A percentile compares a stretch with the other conserved stretches of the same genome.
These are phyloP conservation scores for Leptura quadrifasciata DNA, from an alignment of 2,888 invertebrate genomes.

Conservation along the genomic window DNA sequence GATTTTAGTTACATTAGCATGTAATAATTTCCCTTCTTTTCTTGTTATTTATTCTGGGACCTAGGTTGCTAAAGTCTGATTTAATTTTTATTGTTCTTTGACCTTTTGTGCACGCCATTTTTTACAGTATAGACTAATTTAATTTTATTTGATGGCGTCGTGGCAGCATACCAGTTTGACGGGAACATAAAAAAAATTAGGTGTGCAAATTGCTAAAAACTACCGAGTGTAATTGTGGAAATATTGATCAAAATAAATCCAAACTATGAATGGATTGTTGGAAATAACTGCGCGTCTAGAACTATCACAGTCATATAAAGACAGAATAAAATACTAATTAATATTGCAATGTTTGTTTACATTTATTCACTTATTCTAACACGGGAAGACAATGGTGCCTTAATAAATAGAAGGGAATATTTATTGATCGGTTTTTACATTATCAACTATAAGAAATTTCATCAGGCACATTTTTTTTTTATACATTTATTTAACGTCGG, in stretches of 20 bases:
- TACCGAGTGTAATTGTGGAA: background rate
- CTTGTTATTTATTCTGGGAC: background rate
- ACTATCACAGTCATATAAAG: background rate
- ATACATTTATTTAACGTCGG: no score
- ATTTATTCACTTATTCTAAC: no score
- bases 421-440: no score
- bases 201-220: background rate
- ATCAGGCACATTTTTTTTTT: no score
- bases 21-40: background rate
- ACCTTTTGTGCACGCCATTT: background rate
- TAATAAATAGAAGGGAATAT: no score
- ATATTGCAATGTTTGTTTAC: background rate
- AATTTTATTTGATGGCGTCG: background rate
- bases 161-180: background rate
- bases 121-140: background rate
- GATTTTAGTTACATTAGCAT: no score
- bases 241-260: background rate
- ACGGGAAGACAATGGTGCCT: no score
- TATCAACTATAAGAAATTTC: no score
- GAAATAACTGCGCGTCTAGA: background rate
- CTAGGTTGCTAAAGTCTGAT: background rate
- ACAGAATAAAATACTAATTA: background rate
- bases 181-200: slow-evolving; percentile 2
- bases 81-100: slow-evolving; percentile 1
- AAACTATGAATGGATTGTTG: background rate